A percentile compares a stretch with the other conserved stretches of the same genome.
Evolutionary conservation across 2,797 vertebrate genomes (phyloP).

Genomic region (Danio tinwini): DNA sequence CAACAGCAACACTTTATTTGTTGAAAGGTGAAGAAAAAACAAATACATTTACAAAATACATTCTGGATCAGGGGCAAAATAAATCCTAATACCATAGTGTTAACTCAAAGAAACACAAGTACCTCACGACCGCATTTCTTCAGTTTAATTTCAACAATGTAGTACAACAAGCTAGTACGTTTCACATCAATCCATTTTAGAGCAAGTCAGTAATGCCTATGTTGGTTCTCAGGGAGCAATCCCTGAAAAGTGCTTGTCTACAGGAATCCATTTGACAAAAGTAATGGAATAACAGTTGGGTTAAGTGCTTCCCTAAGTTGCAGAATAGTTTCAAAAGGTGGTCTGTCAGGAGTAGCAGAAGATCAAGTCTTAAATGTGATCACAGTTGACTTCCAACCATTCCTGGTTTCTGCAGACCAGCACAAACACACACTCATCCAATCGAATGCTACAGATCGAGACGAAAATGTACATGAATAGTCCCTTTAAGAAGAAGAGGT

Average conservation of each 20-base stretch:
- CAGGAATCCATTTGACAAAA: constrained; percentile 19
- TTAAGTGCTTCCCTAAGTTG: constrained; percentile 62
- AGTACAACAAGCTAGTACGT: constrained; percentile 52
- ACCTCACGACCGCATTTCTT: constrained; percentile 60
- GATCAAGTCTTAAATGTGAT: constrained; percentile 9
- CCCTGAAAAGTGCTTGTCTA: constrained; percentile 61
- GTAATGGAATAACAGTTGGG: constrained; percentile 53
- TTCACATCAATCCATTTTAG: constrained; percentile 56
- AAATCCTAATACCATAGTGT: constrained; percentile 53
- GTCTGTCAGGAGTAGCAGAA: constrained; percentile 40
- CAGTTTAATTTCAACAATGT: constrained; percentile 57
- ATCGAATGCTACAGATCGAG: constrained; percentile 49
- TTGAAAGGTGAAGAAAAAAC: constrained; percentile 51
- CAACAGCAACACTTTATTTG: constrained; percentile 47
- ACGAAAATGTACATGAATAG: background rate
- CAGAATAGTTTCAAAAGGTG: constrained; percentile 38
- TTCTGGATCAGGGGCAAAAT: constrained; percentile 57
- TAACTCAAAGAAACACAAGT: constrained; percentile 60
- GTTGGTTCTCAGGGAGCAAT: constrained; percentile 56
- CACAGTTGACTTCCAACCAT: constrained; percentile 31
- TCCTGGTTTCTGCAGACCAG: constrained; percentile 39
- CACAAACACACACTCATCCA: constrained; percentile 41
- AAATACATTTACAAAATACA: constrained; percentile 68
- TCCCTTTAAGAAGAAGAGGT: constrained; percentile 66
- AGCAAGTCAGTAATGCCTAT: constrained; percentile 59